A percentile compares a stretch with the other conserved stretches of the same genome.
phyloP scores from a whole-genome alignment of 2,113 vertebrate species.

The Cinclus mexicanus region DNA sequence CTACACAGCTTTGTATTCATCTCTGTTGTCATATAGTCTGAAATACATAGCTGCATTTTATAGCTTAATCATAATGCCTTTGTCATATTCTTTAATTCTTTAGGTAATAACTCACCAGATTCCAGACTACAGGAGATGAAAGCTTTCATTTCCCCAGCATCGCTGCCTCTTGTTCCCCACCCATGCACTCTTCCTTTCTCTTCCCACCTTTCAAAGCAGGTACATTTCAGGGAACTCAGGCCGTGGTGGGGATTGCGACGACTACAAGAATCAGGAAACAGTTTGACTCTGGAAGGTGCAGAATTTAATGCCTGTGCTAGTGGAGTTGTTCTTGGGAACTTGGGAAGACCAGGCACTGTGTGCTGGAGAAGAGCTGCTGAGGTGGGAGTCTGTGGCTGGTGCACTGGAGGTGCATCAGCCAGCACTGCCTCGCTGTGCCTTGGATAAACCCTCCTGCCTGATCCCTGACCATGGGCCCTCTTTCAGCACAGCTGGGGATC shows the following conservation, averaged over 20 bases:
- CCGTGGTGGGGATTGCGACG: not conserved
- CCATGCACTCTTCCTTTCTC: not conserved
- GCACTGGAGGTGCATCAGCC: not conserved
- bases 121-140: slow-evolving; percentile 45
- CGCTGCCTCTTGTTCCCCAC: not conserved
- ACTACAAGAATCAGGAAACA: not conserved
- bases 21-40: slow-evolving; percentile 51
- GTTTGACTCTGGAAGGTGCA: not conserved
- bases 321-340: not conserved
- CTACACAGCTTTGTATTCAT: slow-evolving; percentile 47
- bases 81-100: slow-evolving; percentile 54
- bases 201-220: slow-evolving; percentile 21
- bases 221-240: not conserved
- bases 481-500: not conserved
- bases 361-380: not conserved
- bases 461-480: not conserved
- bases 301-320: not conserved
- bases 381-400: not conserved
- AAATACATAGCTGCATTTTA: slow-evolving; percentile 55
- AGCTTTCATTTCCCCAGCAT: slow-evolving; percentile 48
- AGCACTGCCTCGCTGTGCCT: not conserved
- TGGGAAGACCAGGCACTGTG: not conserved
- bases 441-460: not conserved
- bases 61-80: slow-evolving; percentile 33
- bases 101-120: slow-evolving; percentile 24